A percentile compares a stretch with the other conserved stretches of the same genome.
phyloP scores from a whole-genome alignment of 2,797 vertebrate genomes.

The Falco rusticolus region DNA sequence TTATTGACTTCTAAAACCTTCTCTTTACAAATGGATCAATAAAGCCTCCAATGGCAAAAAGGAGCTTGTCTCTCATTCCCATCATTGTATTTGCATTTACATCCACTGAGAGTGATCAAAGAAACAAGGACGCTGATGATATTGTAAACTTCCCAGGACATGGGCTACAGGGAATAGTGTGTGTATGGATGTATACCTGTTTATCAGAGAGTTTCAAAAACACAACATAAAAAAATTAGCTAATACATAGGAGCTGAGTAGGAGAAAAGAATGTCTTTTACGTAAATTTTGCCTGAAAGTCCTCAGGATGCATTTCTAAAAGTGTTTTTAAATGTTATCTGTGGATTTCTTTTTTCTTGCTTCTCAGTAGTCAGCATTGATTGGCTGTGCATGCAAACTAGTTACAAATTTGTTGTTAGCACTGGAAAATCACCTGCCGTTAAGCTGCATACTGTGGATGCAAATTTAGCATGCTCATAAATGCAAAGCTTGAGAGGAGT shows the following conservation, averaged over 20 bases:
- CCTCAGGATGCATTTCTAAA: neutral
- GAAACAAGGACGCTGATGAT: neutral
- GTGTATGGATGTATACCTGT: neutral
- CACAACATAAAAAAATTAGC: neutral
- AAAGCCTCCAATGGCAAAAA: neutral
- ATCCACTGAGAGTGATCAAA: neutral
- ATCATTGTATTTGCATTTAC: neutral
- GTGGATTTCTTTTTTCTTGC: neutral
- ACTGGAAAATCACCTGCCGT: slow-evolving; percentile 32
- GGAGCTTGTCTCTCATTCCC: neutral
- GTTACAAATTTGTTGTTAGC: neutral
- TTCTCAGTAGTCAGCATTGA: neutral
- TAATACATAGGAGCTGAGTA: neutral
- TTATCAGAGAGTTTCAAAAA: neutral
- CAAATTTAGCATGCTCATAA: slow-evolving; percentile 51
- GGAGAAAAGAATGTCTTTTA: neutral
- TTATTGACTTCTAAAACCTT: neutral
- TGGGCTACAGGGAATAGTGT: neutral
- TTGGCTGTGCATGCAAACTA: slow-evolving; percentile 23
- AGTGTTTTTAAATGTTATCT: neutral
- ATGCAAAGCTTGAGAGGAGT: slow-evolving; percentile 27
- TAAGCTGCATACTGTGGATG: slow-evolving; percentile 2
- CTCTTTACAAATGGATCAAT: neutral
- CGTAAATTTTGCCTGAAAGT: neutral
- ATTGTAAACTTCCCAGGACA: neutral